Percentiles rank a stretch among this genome's conserved stretches.
phyloP scores from a whole-genome alignment of 2,113 vertebrate genomes.

The Isichthys henryi region DNA sequence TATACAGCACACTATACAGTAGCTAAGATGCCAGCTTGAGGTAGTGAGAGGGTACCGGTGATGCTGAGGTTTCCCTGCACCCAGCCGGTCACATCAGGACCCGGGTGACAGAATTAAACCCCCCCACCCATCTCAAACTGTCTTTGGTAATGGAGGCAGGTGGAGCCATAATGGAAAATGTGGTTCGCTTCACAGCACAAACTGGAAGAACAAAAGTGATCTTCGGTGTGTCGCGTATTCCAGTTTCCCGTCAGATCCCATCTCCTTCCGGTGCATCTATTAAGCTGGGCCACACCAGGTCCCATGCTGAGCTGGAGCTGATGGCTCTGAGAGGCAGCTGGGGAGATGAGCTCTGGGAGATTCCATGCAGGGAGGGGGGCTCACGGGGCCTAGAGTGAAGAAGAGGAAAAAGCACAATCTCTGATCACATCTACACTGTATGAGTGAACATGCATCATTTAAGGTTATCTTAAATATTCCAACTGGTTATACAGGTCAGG shows the following conservation, averaged over 20 bases:
- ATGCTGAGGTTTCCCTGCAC: constrained; percentile 15
- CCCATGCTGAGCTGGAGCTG: constrained; percentile 15
- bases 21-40: neutral
- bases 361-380: too few relatives aligned
- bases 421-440: too few relatives aligned
- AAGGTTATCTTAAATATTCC: too few relatives aligned
- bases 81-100: neutral
- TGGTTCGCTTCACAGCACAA: constrained; percentile 27
- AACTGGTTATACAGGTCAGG: neutral
- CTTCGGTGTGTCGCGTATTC: constrained; percentile 36
- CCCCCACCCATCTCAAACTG: constrained; percentile 34
- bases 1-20: neutral
- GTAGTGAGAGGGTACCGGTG: neutral
- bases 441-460: too few relatives aligned
- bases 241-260: constrained; percentile 35
- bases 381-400: too few relatives aligned
- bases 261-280: constrained; percentile 38
- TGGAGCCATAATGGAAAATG: constrained; percentile 41
- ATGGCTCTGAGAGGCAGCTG: neutral
- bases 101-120: constrained; percentile 24
- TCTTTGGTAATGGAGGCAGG: constrained; percentile 39
- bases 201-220: constrained; percentile 35
- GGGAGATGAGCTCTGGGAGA: too few relatives aligned
- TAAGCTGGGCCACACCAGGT: constrained; percentile 31
- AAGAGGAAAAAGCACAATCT: too few relatives aligned